Conservation (phyloP, 2,113 vertebrate species). For the Eurypyga helias region DNA sequence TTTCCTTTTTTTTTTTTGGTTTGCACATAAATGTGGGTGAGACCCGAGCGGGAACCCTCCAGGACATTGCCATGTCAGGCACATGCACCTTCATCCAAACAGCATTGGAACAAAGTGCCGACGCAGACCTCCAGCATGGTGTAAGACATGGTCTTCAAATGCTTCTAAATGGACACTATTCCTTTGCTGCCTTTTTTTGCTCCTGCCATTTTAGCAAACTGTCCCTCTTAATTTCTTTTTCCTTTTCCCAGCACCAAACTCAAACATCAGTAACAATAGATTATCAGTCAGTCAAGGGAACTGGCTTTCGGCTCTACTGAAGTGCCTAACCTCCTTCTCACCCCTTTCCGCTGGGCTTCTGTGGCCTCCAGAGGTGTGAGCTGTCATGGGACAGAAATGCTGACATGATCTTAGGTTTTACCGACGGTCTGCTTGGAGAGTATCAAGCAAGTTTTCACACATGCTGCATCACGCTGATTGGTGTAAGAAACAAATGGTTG, state of each 20-base stretch:
- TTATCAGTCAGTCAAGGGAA: neutral
- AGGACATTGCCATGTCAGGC: neutral
- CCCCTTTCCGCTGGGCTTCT: neutral
- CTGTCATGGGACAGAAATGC: neutral
- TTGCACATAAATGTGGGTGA: neutral
- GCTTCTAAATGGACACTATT: neutral
- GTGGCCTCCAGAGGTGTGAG: neutral
- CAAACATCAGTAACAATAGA: neutral
- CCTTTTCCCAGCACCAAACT: neutral
- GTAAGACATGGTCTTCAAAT: neutral
- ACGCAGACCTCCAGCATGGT: neutral
- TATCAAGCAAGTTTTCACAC: neutral
- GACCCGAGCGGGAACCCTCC: neutral
- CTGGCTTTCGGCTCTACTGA: neutral
- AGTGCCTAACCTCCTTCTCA: neutral
- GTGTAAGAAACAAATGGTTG: neutral
- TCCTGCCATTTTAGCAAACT: neutral
- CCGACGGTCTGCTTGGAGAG: fast-evolving
- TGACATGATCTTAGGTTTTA: neutral
- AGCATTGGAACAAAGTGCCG: fast-evolving
- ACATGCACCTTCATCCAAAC: fast-evolving
- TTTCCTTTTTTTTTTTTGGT: neutral
- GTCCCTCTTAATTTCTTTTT: neutral
- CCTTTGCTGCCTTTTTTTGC: neutral
- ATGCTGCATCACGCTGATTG: neutral